Evolutionary conservation across 2,888 invertebrate genomes (phyloP).

Genomic region (Caenorhabditis angaria): DNA sequence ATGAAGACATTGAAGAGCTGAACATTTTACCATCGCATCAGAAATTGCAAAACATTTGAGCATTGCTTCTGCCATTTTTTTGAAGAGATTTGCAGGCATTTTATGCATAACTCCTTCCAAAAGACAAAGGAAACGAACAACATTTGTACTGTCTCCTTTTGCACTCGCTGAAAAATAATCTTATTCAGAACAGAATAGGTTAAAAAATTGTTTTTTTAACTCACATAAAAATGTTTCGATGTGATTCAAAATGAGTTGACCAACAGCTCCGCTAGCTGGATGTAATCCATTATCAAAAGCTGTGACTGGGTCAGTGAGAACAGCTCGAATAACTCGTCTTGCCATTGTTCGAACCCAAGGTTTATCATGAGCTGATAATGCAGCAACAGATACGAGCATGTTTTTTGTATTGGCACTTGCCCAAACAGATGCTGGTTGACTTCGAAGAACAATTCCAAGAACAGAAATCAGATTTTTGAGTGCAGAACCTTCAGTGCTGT

Average conservation of each 20-base stretch:
- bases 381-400: constrained; percentile 59
- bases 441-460: constrained; percentile 60
- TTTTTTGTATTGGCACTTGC: constrained; percentile 50
- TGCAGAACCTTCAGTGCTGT: constrained; percentile 53
- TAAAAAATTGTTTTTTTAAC: neutral
- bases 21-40: constrained; percentile 63
- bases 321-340: constrained; percentile 58
- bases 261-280: constrained; percentile 57
- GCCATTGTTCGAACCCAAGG: constrained; percentile 68
- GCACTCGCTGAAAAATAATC: constrained; percentile 35
- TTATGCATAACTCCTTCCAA: constrained; percentile 68
- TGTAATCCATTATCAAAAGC: constrained; percentile 63
- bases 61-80: constrained; percentile 57
- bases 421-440: constrained; percentile 63
- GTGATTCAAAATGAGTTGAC: constrained; percentile 51
- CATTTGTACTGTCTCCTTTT: constrained; percentile 47
- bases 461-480: constrained; percentile 61
- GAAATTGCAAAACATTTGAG: constrained; percentile 56
- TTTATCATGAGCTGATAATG: constrained; percentile 61
- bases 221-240: constrained; percentile 50
- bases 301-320: constrained; percentile 66
- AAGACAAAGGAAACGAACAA: constrained; percentile 62
- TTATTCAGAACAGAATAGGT: too few species aligned
- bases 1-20: constrained; percentile 64
- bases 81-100: constrained; percentile 61